Percentiles rank a stretch among this genome's conserved stretches.
These are phyloP conservation scores for Tringa solitaria DNA, from an alignment of 2,113 vertebrate genomes.

Conservation along the genomic window DNA sequence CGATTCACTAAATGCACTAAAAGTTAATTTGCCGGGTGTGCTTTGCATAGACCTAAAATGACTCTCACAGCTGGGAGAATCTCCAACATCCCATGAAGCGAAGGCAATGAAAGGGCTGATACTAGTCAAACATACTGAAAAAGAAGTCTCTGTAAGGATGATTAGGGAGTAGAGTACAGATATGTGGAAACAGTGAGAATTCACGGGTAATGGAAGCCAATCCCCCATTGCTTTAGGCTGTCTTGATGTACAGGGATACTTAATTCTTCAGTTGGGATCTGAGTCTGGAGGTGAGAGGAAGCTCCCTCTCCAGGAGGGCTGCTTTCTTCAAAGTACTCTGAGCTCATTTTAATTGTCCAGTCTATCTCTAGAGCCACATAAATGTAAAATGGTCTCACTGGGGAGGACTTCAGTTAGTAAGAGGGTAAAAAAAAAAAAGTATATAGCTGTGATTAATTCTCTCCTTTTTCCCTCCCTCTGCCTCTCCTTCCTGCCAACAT, in stretches of 20 bases:
- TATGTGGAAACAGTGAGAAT: neutral
- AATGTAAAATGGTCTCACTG: neutral
- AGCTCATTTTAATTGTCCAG: neutral
- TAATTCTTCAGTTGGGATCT: neutral
- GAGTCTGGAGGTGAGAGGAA: fast-evolving
- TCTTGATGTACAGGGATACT: neutral
- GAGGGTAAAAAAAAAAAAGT: neutral
- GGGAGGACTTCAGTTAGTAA: slow-evolving; percentile 18
- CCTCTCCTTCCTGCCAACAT: neutral
- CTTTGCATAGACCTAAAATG: neutral
- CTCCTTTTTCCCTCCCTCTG: neutral
- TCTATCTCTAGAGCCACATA: neutral
- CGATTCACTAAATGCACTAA: neutral
- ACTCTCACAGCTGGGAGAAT: neutral
- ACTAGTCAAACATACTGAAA: neutral
- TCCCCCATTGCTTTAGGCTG: neutral
- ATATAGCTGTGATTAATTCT: slow-evolving; percentile 9
- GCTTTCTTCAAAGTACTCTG: neutral
- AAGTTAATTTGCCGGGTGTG: neutral
- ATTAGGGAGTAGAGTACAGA: neutral
- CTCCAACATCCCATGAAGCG: neutral
- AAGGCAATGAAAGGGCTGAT: neutral
- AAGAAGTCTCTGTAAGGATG: neutral
- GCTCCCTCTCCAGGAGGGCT: neutral
- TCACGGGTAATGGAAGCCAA: neutral